phyloP scores from a whole-genome alignment of 2,888 invertebrate species.

The Cabera pusaria region DNA sequence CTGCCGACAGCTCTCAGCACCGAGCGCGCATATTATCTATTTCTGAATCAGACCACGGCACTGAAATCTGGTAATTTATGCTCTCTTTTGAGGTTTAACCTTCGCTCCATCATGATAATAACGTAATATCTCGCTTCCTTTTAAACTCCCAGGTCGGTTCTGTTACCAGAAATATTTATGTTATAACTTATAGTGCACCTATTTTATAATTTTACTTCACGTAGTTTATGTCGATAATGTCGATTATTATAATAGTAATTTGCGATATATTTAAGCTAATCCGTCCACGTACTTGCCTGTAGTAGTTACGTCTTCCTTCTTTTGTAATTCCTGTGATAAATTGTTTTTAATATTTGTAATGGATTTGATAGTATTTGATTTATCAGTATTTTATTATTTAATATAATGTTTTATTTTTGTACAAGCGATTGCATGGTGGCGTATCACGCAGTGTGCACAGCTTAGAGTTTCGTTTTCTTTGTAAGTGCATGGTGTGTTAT shows the following conservation, averaged over 20 bases:
- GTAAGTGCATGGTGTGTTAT: constrained; percentile 83
- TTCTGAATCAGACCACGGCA: constrained; percentile 84
- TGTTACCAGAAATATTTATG: constrained; percentile 4
- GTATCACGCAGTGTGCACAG: constrained; percentile 74
- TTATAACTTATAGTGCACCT: constrained; percentile 11
- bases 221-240: no score
- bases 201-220: constrained; percentile 18
- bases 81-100: constrained; percentile 17
- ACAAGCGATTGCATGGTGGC: constrained; percentile 64
- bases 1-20: constrained; percentile 84
- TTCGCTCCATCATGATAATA: constrained; percentile 23
- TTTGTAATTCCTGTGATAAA: constrained; percentile 60
- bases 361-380: constrained; percentile 40
- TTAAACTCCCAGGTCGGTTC: constrained; percentile 9
- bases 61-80: constrained; percentile 88
- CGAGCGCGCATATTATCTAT: constrained; percentile 86
- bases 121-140: constrained; percentile 8
- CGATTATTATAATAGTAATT: background rate
- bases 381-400: constrained; percentile 47
- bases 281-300: constrained; percentile 55
- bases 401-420: constrained; percentile 42
- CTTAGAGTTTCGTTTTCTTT: constrained; percentile 69
- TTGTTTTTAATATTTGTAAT: constrained; percentile 38
- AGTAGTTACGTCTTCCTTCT: constrained; percentile 58
- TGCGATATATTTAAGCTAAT: constrained; percentile 30